Base-by-base conservation (phyloP, 2,113 vertebrate genomes). In the Lonchura striata region DNA sequence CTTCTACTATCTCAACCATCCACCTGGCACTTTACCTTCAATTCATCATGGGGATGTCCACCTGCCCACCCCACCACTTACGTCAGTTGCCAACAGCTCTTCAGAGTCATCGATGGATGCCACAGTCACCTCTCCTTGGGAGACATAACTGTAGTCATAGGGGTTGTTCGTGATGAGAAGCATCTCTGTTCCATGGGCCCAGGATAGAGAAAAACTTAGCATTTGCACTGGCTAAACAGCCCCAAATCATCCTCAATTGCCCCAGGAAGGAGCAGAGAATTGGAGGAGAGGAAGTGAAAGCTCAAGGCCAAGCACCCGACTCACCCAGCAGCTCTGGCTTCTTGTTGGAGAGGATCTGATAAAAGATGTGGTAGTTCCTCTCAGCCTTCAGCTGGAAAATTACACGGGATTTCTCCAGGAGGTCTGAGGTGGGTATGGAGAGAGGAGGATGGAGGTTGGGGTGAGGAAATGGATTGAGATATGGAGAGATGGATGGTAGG, bases 361-460 rank as follows among this genome's bases (percentile, higher is more conserved):
- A 99, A 97, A 98, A 99, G 95, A 99, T 99, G 90, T 99, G 99
- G 91, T 99, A 99, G 90, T 99, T 98, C 68, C 99, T 98, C 94
- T 99, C 99, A 20, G 99, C 94, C 93, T 99, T 99, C 19, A 99
- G 98, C 98, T 99, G 99, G 94, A 98, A 99, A 95, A 99, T 99
- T 35, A 99, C 98, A 7, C 99, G 98, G 46, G 99, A 99, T 95
- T 99, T 99, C 96, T 99, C 99, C 90, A 99, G 97, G 82, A 99
- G 98, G 88, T 99, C 99, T 99, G 72, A 46, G 57, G n/a, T n/a
- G 9, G 41, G 10, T 28, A n/a, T 37, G 31, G 27, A 86, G 49
- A 81, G 60, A 80, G 49, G 47, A 61, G 15, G 15, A 24, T 33
- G 9, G 61, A 77, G 15, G 6, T 35, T 44, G 22, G 11, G 6